phyloP scores from a whole-genome alignment of 2,113 vertebrate species.

The Bathybates hornii region DNA sequence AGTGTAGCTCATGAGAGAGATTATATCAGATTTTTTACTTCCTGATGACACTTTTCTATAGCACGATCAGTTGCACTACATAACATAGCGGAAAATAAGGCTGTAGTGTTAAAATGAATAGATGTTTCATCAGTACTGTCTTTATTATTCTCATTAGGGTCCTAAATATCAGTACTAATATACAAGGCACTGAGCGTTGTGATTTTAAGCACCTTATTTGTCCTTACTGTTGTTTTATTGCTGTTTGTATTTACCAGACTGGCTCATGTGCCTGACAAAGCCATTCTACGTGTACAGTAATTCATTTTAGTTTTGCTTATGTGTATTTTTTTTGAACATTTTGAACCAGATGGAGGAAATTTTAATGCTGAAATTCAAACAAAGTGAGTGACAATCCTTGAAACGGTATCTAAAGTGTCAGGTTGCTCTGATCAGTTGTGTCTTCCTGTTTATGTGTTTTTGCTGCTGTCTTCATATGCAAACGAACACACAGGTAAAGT shows the following conservation, averaged over 20 bases:
- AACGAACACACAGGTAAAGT: neutral
- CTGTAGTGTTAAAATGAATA: neutral
- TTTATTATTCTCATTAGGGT: neutral
- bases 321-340: neutral
- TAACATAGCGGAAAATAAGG: accelerated
- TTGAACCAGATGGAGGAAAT: neutral
- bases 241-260: neutral
- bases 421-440: neutral
- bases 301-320: neutral
- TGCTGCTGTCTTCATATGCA: neutral
- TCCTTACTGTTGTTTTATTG: neutral
- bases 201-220: neutral
- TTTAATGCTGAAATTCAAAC: neutral
- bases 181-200: neutral
- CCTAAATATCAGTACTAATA: neutral
- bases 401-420: neutral
- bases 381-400: neutral
- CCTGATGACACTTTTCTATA: neutral
- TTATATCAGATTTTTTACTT: neutral
- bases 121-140: neutral
- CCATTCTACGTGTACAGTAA: neutral
- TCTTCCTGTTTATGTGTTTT: neutral
- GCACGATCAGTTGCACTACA: neutral
- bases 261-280: neutral
- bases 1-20: neutral